phyloP scores from a whole-genome alignment of 2,888 invertebrate genomes.

The Cephus pygmeus region DNA sequence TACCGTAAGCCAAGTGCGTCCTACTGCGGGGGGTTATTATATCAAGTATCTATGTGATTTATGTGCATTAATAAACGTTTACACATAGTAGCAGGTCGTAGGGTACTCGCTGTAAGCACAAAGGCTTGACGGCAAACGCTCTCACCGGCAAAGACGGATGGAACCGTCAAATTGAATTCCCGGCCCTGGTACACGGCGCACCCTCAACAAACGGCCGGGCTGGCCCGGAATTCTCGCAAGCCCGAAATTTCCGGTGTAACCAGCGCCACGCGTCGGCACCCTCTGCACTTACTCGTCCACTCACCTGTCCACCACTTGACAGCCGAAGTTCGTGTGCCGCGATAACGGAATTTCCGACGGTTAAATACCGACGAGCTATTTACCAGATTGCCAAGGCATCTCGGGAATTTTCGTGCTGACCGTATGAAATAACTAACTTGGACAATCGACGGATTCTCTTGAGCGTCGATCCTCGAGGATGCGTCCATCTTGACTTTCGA shows the following conservation, averaged over 20 bases:
- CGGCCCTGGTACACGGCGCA: slow-evolving; percentile 11
- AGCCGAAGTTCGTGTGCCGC: background rate
- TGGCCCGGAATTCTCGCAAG: slow-evolving; percentile 2
- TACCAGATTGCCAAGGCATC: no score
- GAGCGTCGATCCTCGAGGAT: no score
- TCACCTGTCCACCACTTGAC: background rate
- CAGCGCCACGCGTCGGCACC: no score
- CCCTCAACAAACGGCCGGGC: background rate
- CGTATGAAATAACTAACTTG: no score
- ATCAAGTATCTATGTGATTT: slow-evolving; percentile 51
- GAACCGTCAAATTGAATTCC: slow-evolving; percentile 60
- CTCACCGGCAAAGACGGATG: slow-evolving; percentile 37
- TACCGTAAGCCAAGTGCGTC: background rate
- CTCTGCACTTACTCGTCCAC: background rate
- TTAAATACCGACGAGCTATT: background rate
- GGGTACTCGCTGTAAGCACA: slow-evolving; percentile 21
- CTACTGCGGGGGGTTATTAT: slow-evolving; percentile 35
- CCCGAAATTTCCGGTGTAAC: background rate
- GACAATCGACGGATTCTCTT: no score
- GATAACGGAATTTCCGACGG: background rate
- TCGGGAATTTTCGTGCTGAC: no score
- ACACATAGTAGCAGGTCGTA: slow-evolving; percentile 29
- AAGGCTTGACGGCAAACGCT: slow-evolving; percentile 22
- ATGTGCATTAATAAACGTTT: slow-evolving; percentile 56
- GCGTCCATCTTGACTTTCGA: no score